Conservation (phyloP, 2,888 invertebrate genomes). For the Stenolophus ochropezus region DNA sequence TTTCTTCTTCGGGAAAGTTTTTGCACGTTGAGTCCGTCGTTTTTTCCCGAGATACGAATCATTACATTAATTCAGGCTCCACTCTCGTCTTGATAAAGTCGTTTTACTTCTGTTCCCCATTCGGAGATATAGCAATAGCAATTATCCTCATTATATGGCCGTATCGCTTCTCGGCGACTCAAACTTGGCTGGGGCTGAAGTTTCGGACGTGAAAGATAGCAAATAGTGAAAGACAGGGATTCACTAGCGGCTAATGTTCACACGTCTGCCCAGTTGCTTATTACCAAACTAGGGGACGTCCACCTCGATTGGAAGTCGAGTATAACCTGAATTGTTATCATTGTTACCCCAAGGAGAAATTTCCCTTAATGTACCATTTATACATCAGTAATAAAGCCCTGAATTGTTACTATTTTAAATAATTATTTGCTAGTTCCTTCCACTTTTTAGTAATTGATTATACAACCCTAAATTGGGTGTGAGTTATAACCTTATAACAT, state of each 20-base stretch:
- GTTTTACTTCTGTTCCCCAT: constrained; percentile 58
- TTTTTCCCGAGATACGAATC: constrained; percentile 66
- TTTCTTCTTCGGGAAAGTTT: constrained; percentile 55
- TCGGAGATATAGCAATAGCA: constrained; percentile 58
- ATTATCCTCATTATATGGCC: constrained; percentile 59
- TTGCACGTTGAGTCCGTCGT: constrained; percentile 41
- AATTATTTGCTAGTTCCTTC: too few species aligned
- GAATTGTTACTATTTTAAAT: too few species aligned
- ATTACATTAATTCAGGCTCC: constrained; percentile 69
- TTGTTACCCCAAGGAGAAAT: too few species aligned
- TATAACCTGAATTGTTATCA: too few species aligned
- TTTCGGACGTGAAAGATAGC: constrained; percentile 54
- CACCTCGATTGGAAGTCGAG: too few species aligned
- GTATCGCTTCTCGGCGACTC: constrained; percentile 44
- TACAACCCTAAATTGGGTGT: too few species aligned
- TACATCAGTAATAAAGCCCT: too few species aligned
- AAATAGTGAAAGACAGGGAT: neutral
- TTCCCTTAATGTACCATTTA: too few species aligned
- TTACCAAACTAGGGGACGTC: too few species aligned
- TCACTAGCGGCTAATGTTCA: neutral
- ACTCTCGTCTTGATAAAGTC: constrained; percentile 55
- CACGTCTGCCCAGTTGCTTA: neutral
- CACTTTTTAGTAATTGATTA: too few species aligned
- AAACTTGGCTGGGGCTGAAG: constrained; percentile 50
- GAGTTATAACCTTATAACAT: too few species aligned